Conservation (phyloP, 2,888 invertebrate genomes). For the Ectropis crepuscularia region DNA sequence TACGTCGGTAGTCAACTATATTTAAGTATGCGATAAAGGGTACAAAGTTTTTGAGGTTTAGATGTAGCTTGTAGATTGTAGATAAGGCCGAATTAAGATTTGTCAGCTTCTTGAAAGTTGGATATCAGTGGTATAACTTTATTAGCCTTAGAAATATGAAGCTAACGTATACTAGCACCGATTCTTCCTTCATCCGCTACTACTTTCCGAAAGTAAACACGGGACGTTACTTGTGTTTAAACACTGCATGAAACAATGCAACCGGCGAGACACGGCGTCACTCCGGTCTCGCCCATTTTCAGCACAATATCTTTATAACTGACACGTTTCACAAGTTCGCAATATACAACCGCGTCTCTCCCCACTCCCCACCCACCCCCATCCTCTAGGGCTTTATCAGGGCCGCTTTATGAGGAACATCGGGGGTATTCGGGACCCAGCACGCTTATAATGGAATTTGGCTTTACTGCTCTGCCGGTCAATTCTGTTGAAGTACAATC, state of each 20-base stretch:
- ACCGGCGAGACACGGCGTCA: conserved; percentile 25
- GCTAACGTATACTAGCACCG: too few species aligned
- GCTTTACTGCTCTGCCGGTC: conserved; percentile 55
- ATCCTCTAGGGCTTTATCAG: conserved; percentile 62
- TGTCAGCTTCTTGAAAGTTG: too few species aligned
- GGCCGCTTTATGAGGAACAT: conserved; percentile 66
- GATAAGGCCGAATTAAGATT: too few species aligned
- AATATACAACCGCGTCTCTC: conserved; percentile 38
- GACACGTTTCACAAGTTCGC: conserved; percentile 43
- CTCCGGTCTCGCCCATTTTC: conserved; percentile 32
- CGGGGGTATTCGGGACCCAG: conserved; percentile 52
- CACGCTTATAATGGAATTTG: conserved; percentile 65
- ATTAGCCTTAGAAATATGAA: too few species aligned
- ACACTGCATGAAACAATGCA: conserved; percentile 17
- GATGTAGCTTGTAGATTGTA: too few species aligned
- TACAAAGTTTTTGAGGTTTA: too few species aligned
- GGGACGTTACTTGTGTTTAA: conserved; percentile 3
- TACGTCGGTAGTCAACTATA: too few species aligned
- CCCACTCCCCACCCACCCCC: conserved; percentile 42
- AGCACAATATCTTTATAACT: conserved; percentile 40
- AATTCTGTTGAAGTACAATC: too few species aligned
- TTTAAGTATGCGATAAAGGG: too few species aligned
- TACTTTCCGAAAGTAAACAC: not conserved
- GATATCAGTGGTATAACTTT: too few species aligned
- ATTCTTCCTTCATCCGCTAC: too few species aligned